Conservation (phyloP, 2,888 invertebrate genomes). For the Nemurella pictetii region DNA sequence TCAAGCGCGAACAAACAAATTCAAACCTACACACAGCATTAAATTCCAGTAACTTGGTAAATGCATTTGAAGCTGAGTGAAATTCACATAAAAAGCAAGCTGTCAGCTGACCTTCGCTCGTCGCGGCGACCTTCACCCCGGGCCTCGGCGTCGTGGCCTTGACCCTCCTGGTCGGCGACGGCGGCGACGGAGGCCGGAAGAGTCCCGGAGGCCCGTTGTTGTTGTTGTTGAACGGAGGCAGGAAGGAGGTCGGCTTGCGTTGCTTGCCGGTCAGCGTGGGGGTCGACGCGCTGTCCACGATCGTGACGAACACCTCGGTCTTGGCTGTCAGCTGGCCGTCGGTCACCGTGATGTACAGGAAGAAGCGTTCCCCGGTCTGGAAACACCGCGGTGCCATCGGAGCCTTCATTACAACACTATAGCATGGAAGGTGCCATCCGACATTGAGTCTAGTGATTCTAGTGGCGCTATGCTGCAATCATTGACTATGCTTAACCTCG, state of each 20-base stretch:
- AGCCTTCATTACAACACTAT: background rate
- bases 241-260: conserved; percentile 29
- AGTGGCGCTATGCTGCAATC: no score
- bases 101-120: no score
- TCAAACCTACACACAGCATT: no score
- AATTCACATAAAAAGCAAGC: no score
- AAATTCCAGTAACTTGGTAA: no score
- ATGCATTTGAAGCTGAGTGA: no score
- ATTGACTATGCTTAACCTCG: no score
- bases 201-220: conserved; percentile 38
- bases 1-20: no score
- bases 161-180: background rate
- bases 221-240: conserved; percentile 42
- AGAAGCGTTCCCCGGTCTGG: conserved; percentile 68
- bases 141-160: conserved; percentile 47
- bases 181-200: conserved; percentile 26
- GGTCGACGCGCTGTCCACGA: conserved; percentile 54
- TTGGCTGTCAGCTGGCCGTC: conserved; percentile 68
- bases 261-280: conserved; percentile 11
- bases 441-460: no score
- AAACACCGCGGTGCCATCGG: no score
- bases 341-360: conserved; percentile 68
- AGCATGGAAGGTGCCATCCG: no score
- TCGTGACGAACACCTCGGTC: conserved; percentile 68
- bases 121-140: background rate